Conservation (phyloP, 2,888 invertebrate species). For the Apomyelois bistriatella region DNA sequence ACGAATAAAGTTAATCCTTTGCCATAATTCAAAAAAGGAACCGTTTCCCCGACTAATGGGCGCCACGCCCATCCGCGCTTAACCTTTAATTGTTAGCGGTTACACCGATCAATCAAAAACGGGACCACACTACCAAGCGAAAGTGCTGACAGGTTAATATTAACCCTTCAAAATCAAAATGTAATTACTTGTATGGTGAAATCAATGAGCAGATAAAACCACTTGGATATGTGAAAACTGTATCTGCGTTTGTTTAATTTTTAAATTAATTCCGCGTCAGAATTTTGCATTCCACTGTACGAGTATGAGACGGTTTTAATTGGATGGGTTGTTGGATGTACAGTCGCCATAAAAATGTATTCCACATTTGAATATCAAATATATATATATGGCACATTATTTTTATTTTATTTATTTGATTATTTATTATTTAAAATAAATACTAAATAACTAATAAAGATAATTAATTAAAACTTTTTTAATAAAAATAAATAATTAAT, state of each 20-base stretch:
- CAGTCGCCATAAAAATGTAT: background rate
- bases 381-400: background rate
- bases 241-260: constrained; percentile 41
- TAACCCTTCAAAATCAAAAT: constrained; percentile 47
- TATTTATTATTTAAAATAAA: too few relatives aligned
- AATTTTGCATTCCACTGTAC: constrained; percentile 22
- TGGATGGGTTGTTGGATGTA: constrained; percentile 24
- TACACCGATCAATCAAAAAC: constrained; percentile 17
- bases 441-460: too few relatives aligned
- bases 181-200: constrained; percentile 49
- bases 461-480: too few relatives aligned
- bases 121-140: constrained; percentile 25
- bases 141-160: constrained; percentile 55
- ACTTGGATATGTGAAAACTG: constrained; percentile 25
- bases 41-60: background rate
- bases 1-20: too few relatives aligned
- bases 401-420: too few relatives aligned
- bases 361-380: background rate
- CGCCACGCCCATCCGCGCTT: background rate
- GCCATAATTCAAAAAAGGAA: background rate
- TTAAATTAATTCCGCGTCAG: constrained; percentile 37
- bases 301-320: constrained; percentile 37
- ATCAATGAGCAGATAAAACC: constrained; percentile 40
- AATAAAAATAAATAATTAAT: too few relatives aligned
- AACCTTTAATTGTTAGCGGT: constrained; percentile 7